Evolutionary conservation across 35 echinoderm and acorn worm genomes (phyloP).

Genomic region (Diadema setosum): DNA sequence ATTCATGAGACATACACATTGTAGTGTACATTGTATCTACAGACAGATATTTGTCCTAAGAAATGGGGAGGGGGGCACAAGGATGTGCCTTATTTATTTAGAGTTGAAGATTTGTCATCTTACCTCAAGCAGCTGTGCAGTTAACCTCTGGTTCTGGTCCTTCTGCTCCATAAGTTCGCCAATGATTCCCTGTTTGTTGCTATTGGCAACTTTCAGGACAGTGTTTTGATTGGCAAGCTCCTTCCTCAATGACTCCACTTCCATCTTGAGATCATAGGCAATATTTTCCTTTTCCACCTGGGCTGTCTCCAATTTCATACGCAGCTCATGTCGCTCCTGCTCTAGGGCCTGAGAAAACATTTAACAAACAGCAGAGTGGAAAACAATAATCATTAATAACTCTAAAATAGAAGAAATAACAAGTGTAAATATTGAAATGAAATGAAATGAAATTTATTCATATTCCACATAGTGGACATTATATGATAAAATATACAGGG

Average conservation of each 20-base stretch:
- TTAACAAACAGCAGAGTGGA: neutral
- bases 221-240: neutral
- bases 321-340: slow-evolving; percentile 21
- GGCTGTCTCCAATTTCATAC: slow-evolving; percentile 10
- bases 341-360: neutral
- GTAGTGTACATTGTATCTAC: too few species aligned
- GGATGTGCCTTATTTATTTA: too few species aligned
- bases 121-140: slow-evolving; percentile 19
- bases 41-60: too few species aligned
- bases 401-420: too few species aligned
- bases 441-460: too few species aligned
- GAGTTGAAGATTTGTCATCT: too few species aligned
- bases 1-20: too few species aligned
- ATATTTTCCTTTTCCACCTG: neutral
- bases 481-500: too few species aligned
- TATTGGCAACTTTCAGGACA: neutral
- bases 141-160: neutral
- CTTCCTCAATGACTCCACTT: slow-evolving; percentile 3
- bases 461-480: too few species aligned
- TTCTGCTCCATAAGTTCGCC: slow-evolving; percentile 17
- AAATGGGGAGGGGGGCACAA: too few species aligned
- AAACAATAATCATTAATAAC: too few species aligned
- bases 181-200: slow-evolving; percentile 15
- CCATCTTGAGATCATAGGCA: neutral
- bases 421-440: too few species aligned